These are phyloP conservation scores for Adelosebastes latens DNA, from an alignment of 2,797 vertebrate genomes.

Conservation along the genomic window DNA sequence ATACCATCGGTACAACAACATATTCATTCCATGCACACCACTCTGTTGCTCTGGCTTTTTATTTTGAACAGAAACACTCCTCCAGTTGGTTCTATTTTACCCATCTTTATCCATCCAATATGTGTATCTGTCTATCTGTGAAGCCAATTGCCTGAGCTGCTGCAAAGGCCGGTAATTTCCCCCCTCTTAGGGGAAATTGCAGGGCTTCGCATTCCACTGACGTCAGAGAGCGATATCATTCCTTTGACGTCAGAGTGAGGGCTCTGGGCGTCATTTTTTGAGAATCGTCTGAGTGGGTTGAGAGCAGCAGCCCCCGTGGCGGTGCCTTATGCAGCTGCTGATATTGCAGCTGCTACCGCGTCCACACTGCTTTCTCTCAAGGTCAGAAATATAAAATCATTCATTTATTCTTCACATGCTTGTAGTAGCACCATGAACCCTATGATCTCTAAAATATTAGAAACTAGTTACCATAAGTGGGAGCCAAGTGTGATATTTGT, in stretches of 20 bases:
- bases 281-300: conserved; percentile 45
- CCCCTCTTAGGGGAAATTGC: conserved; percentile 45
- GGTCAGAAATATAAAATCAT: conserved; percentile 32
- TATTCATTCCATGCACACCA: background rate
- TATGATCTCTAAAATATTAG: background rate
- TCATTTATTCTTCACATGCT: conserved; percentile 15
- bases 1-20: background rate
- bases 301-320: conserved; percentile 61
- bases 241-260: conserved; percentile 67
- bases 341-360: conserved; percentile 61
- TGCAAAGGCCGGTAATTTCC: conserved; percentile 42
- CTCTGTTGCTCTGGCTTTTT: background rate
- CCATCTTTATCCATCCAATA: background rate
- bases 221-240: conserved; percentile 59
- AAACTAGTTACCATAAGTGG: background rate
- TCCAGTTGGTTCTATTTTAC: background rate
- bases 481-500: background rate
- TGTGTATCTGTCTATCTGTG: background rate
- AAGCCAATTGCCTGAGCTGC: conserved; percentile 23
- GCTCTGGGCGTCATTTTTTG: conserved; percentile 60
- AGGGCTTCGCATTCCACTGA: conserved; percentile 52
- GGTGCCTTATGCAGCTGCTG: conserved; percentile 48
- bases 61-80: background rate
- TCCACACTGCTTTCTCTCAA: conserved; percentile 40
- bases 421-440: background rate